Percentiles rank a stretch among this genome's conserved stretches.
Conservation (phyloP, 2,888 invertebrate species). For the Congeria kusceri region DNA sequence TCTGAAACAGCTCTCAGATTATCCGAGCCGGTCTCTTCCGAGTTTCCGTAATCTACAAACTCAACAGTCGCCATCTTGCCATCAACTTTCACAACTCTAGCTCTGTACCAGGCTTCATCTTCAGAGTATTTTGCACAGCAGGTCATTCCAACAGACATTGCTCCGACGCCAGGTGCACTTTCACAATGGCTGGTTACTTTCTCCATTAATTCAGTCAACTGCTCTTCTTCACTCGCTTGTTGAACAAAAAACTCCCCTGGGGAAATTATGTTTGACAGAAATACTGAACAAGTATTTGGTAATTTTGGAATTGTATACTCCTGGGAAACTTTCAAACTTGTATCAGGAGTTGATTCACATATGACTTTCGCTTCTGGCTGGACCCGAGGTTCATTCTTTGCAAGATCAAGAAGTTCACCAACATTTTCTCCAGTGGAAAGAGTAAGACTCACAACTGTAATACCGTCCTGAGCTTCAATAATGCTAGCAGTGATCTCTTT, state of each 20-base stretch:
- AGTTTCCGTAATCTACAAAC: conserved; percentile 84
- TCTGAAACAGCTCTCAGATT: conserved; percentile 70
- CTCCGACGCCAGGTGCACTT: conserved; percentile 11
- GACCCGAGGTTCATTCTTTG: neutral
- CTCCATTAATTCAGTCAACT: conserved; percentile 60
- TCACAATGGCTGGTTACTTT: conserved; percentile 47
- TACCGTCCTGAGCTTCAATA: conserved; percentile 39
- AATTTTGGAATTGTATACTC: neutral
- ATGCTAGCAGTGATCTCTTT: conserved; percentile 46
- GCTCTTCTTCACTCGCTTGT: conserved; percentile 55
- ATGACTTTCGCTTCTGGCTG: neutral
- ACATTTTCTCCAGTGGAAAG: conserved; percentile 42
- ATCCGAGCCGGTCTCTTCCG: conserved; percentile 66
- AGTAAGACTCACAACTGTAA: conserved; percentile 37
- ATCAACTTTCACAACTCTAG: conserved; percentile 61
- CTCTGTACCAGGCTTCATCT: conserved; percentile 79
- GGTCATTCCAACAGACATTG: conserved; percentile 50
- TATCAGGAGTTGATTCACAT: neutral
- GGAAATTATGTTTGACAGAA: conserved; percentile 71
- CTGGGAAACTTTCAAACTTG: neutral
- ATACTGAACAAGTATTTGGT: conserved; percentile 38
- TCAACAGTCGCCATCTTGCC: conserved; percentile 62
- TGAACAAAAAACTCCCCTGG: conserved; percentile 76
- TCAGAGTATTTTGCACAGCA: conserved; percentile 77
- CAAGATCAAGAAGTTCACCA: conserved; percentile 46